These are phyloP conservation scores for Lutjanus argentimaculatus DNA, from an alignment of 2,797 vertebrate genomes.

Conservation along the genomic window DNA sequence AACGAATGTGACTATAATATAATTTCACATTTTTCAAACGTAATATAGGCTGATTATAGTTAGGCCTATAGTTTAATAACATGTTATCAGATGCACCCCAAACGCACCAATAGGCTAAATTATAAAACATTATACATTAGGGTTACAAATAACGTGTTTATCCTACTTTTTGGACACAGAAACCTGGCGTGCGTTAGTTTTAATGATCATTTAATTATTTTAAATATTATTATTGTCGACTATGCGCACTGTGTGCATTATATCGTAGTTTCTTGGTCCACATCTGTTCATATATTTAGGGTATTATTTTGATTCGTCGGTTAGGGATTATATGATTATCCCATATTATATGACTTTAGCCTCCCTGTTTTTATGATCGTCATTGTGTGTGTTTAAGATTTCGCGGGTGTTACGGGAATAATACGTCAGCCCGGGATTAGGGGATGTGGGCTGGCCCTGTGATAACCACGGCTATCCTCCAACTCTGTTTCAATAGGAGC, in stretches of 20 bases:
- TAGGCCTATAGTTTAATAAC: too few species aligned
- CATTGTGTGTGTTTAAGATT: conserved; percentile 54
- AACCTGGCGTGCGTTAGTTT: not conserved
- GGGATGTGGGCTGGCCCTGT: conserved; percentile 76
- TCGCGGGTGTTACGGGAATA: conserved; percentile 41
- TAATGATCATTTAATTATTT: not conserved
- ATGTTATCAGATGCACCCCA: too few species aligned
- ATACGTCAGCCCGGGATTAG: conserved; percentile 80
- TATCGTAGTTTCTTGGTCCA: not conserved
- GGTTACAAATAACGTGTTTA: too few species aligned
- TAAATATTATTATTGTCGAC: not conserved
- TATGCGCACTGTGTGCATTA: not conserved
- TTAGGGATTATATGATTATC: not conserved
- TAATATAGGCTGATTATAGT: too few species aligned
- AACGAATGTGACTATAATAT: too few species aligned
- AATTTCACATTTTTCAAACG: too few species aligned
- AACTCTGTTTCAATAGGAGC: conserved; percentile 65
- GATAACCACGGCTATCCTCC: conserved; percentile 65
- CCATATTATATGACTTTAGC: too few species aligned
- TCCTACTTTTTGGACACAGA: not conserved
- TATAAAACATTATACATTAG: too few species aligned
- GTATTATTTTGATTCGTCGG: not conserved
- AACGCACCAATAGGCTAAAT: too few species aligned
- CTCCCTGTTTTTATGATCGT: not conserved
- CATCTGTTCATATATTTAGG: not conserved